Conservation (phyloP, 2,797 vertebrate species). For the Petrocephalus schoutedeni region DNA sequence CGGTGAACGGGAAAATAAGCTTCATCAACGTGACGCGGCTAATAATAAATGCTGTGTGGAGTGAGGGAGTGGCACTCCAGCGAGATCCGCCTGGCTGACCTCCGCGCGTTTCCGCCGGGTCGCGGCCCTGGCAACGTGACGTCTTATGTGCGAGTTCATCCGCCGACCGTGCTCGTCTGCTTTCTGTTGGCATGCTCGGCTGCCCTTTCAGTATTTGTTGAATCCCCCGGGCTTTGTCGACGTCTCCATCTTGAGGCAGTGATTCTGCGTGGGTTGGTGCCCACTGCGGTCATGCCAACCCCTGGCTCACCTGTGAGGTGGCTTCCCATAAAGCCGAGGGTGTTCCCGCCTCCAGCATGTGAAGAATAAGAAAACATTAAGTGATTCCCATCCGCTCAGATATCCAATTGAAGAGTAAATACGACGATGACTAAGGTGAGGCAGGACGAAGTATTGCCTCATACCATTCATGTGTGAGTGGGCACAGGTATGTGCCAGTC, state of each 20-base stretch:
- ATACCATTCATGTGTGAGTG: slow-evolving; percentile 45
- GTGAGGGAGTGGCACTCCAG: not conserved
- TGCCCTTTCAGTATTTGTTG: not conserved
- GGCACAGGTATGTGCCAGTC: slow-evolving; percentile 40
- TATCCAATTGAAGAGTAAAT: slow-evolving; percentile 26
- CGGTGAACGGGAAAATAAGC: not conserved
- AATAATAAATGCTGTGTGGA: not conserved
- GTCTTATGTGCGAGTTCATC: not conserved
- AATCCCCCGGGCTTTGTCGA: not conserved
- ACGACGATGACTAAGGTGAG: slow-evolving; percentile 22
- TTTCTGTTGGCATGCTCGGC: not conserved
- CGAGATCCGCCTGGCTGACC: not conserved
- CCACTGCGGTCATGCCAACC: not conserved
- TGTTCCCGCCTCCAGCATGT: not conserved
- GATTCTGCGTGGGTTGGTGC: slow-evolving; percentile 26
- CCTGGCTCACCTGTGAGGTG: slow-evolving; percentile 22
- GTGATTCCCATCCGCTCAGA: slow-evolving; percentile 26
- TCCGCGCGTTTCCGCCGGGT: not conserved
- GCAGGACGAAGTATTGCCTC: not conserved
- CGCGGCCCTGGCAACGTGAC: not conserved
- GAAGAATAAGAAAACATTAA: slow-evolving; percentile 42
- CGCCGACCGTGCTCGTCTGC: not conserved
- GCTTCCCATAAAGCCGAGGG: slow-evolving; percentile 40
- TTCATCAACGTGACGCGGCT: not conserved
- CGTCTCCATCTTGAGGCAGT: not conserved